phyloP scores from a whole-genome alignment of 2,113 vertebrate genomes.

The Crotophaga sulcirostris region DNA sequence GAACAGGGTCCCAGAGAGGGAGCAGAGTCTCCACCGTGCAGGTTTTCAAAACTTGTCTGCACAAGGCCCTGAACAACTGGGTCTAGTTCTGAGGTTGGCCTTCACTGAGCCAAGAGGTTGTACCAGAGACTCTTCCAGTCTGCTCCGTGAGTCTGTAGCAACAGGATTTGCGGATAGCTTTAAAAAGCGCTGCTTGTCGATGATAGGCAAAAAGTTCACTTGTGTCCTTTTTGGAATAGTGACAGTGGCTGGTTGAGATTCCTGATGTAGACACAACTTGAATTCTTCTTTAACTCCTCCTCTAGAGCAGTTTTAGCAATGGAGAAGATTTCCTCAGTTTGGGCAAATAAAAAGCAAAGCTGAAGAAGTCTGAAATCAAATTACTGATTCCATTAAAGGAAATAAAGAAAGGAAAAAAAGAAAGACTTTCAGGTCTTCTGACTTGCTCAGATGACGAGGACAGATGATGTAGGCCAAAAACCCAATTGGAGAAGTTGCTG shows the following conservation, averaged over 20 bases:
- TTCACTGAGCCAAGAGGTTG: background rate
- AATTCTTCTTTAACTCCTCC: background rate
- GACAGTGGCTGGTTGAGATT: rapidly evolving
- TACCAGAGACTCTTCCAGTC: background rate
- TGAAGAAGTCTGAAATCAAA: background rate
- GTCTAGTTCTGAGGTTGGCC: background rate
- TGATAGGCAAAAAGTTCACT: background rate
- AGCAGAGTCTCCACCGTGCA: background rate
- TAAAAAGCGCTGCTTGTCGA: background rate
- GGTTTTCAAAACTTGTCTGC: background rate
- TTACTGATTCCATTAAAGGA: background rate
- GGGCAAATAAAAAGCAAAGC: background rate
- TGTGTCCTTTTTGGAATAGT: background rate
- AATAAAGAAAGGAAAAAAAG: rapidly evolving
- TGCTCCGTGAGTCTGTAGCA: background rate
- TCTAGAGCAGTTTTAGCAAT: background rate
- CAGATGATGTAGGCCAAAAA: background rate
- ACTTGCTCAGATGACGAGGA: background rate
- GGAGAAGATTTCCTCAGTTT: background rate
- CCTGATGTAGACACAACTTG: background rate
- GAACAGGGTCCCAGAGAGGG: background rate
- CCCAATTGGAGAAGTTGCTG: background rate
- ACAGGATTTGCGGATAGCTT: background rate
- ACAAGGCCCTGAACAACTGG: background rate
- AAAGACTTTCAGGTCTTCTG: background rate